phyloP scores from a whole-genome alignment of 2,797 vertebrate genomes.

The Onychomys torridus region DNA sequence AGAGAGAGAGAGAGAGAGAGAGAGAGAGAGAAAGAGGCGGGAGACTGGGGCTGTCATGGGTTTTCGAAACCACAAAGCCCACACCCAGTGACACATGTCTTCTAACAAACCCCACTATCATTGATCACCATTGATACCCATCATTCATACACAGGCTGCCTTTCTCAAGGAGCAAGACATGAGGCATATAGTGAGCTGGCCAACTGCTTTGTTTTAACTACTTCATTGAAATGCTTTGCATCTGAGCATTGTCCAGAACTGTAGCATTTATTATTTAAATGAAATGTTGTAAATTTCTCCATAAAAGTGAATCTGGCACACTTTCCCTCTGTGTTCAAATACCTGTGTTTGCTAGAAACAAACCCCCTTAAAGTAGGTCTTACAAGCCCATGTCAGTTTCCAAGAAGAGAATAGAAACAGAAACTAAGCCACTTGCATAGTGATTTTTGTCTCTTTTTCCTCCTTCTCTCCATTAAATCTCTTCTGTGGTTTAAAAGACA shows the following conservation, averaged over 20 bases:
- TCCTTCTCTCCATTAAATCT: background rate
- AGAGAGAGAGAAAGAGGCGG: background rate
- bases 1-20: background rate
- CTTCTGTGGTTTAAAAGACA: constrained; percentile 22
- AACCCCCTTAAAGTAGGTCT: constrained; percentile 1
- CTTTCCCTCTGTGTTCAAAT: constrained; percentile 4
- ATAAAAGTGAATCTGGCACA: background rate
- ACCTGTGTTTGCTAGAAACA: constrained; percentile 34
- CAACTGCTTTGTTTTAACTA: background rate
- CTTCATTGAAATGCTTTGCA: background rate
- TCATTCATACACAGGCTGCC: background rate
- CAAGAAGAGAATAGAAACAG: constrained; percentile 16
- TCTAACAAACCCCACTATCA: background rate
- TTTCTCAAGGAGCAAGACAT: constrained; percentile 13
- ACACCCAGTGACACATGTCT: background rate
- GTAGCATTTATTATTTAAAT: background rate
- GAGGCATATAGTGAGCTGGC: background rate
- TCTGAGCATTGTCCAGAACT: background rate
- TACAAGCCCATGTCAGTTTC: background rate
- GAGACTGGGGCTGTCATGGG: background rate
- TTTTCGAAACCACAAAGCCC: background rate
- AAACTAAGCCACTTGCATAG: background rate
- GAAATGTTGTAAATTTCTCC: background rate
- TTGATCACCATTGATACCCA: too few species aligned
- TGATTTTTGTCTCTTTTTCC: constrained; percentile 17